phyloP scores from a whole-genome alignment of 2,113 vertebrate species.

The Myotis davidii region DNA sequence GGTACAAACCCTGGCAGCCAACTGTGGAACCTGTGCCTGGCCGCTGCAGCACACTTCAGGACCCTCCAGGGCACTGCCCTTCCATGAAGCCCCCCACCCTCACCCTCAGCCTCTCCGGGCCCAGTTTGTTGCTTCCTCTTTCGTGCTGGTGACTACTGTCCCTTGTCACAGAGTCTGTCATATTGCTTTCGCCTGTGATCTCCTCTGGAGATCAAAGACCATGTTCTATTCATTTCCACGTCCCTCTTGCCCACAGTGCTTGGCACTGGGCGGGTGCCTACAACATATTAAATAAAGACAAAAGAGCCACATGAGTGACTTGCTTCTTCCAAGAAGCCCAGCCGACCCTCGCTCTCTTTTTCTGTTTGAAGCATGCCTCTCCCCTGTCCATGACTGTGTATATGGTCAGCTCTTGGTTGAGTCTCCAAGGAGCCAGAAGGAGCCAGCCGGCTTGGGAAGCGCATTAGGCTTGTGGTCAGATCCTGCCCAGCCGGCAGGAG shows the following conservation, averaged over 20 bases:
- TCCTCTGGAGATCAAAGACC: not conserved
- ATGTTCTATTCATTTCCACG: not conserved
- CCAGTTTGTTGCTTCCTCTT: not conserved
- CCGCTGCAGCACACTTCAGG: rapidly evolving
- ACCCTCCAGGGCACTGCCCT: rapidly evolving
- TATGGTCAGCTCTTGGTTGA: not conserved
- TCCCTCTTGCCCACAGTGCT: not conserved
- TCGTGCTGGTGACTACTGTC: not conserved
- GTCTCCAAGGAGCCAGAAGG: not conserved
- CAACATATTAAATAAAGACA: not conserved
- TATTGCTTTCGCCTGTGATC: not conserved
- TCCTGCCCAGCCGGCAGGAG: rapidly evolving
- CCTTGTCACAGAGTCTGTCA: not conserved
- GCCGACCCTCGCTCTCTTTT: not conserved
- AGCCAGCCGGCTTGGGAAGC: not conserved
- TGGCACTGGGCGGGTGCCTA: not conserved
- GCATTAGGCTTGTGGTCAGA: not conserved
- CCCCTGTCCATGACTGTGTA: not conserved
- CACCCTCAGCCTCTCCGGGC: not conserved
- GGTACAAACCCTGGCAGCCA: not conserved
- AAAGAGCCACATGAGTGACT: not conserved
- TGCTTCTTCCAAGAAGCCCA: not conserved
- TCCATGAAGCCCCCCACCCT: rapidly evolving
- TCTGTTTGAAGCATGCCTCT: not conserved
- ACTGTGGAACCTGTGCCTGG: not conserved